phyloP scores from a whole-genome alignment of 2,797 vertebrate species.

The Intellagama lesueurii region DNA sequence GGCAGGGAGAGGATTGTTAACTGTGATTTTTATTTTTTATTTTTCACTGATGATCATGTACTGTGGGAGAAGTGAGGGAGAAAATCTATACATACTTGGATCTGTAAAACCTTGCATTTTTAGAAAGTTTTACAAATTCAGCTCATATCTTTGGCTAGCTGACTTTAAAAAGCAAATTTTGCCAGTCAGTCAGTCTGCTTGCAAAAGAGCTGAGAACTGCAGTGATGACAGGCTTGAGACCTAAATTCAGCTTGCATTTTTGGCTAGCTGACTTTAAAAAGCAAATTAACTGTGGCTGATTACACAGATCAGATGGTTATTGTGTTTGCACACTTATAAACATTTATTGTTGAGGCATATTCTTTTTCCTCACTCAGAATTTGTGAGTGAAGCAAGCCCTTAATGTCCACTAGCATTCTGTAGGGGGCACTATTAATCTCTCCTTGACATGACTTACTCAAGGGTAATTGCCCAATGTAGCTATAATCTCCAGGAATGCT shows the following conservation, averaged over 20 bases:
- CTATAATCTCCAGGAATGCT: not conserved
- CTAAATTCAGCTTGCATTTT: not conserved
- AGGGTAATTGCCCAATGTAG: not conserved
- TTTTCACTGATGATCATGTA: no score
- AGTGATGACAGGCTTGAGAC: not conserved
- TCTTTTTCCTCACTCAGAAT: not conserved
- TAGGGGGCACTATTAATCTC: not conserved
- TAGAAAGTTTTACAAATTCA: not conserved
- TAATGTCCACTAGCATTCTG: not conserved
- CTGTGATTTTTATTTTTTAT: no score
- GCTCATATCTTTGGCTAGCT: not conserved
- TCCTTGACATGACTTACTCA: not conserved
- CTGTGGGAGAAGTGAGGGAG: no score
- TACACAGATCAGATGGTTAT: not conserved
- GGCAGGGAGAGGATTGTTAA: no score
- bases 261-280: no score
- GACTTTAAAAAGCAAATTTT: no score
- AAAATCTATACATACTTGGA: no score
- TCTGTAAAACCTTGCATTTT: no score
- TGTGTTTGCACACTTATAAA: not conserved
- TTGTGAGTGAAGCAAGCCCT: no score
- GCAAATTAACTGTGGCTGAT: not conserved
- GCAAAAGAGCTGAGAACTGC: not conserved
- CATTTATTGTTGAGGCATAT: not conserved
- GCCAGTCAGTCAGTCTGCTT: not conserved